phyloP scores from a whole-genome alignment of 2,888 invertebrate genomes.

The Oxytorus armatus region DNA sequence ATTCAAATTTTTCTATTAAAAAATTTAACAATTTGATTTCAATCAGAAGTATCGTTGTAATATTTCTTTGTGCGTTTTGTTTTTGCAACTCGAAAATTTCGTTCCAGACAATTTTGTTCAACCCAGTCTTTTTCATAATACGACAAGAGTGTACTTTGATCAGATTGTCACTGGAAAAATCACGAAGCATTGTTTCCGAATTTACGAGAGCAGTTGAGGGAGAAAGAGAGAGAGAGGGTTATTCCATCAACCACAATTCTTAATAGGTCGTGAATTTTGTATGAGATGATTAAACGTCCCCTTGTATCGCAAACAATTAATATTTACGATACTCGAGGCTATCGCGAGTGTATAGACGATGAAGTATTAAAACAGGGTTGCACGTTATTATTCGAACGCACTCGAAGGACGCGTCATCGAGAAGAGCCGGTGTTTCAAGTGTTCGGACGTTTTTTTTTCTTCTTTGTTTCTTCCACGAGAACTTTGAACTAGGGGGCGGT shows the following conservation, averaged over 20 bases:
- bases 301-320: conserved; percentile 62
- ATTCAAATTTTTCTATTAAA: no score
- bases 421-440: conserved; percentile 44
- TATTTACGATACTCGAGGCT: conserved; percentile 62
- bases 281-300: conserved; percentile 44
- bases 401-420: conserved; percentile 56
- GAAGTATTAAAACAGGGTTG: conserved; percentile 22
- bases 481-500: background rate
- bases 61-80: background rate
- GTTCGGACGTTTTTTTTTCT: conserved; percentile 25
- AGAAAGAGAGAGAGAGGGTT: background rate
- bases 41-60: no score
- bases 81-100: background rate
- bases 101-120: background rate
- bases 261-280: conserved; percentile 64
- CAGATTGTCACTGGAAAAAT: conserved; percentile 14
- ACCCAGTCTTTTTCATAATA: background rate
- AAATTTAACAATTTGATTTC: no score
- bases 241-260: conserved; percentile 14
- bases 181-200: background rate
- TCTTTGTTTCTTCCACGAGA: conserved; percentile 6
- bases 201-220: background rate
- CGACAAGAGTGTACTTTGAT: background rate
- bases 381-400: conserved; percentile 36
- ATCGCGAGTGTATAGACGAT: conserved; percentile 34